Conservation (phyloP, 2,113 vertebrate genomes). For the Trogon melanurus region DNA sequence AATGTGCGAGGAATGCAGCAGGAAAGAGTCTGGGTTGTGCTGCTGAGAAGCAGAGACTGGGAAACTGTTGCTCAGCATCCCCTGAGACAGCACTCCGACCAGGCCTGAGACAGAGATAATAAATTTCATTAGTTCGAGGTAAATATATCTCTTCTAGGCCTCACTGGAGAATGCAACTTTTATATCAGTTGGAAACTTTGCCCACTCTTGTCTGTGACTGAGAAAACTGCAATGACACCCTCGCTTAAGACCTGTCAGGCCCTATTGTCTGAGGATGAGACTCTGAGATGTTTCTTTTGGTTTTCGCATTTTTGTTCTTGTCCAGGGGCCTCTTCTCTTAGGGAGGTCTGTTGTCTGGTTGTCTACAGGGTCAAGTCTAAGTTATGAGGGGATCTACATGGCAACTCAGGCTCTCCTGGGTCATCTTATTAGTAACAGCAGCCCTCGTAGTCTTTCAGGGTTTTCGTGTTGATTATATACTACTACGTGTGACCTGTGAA, state of each 20-base stretch:
- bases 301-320: background rate
- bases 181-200: background rate
- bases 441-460: background rate
- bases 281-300: background rate
- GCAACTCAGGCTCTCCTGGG: background rate
- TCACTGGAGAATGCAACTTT: background rate
- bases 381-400: background rate
- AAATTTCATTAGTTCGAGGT: background rate
- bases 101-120: background rate
- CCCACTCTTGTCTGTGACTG: background rate
- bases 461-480: background rate
- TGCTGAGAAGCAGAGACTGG: background rate
- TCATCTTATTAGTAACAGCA: background rate
- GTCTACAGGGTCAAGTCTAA: background rate
- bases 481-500: background rate
- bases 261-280: background rate
- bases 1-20: background rate
- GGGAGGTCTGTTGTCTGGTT: background rate
- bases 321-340: background rate
- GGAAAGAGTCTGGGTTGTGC: background rate
- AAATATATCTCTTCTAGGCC: background rate
- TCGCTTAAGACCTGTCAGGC: background rate
- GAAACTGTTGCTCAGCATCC: accelerated
- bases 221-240: accelerated
- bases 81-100: background rate